These are phyloP conservation scores for Pentamera pediparva DNA, from an alignment of 53 echinoderm and acorn worm genomes.

Conservation along the genomic window DNA sequence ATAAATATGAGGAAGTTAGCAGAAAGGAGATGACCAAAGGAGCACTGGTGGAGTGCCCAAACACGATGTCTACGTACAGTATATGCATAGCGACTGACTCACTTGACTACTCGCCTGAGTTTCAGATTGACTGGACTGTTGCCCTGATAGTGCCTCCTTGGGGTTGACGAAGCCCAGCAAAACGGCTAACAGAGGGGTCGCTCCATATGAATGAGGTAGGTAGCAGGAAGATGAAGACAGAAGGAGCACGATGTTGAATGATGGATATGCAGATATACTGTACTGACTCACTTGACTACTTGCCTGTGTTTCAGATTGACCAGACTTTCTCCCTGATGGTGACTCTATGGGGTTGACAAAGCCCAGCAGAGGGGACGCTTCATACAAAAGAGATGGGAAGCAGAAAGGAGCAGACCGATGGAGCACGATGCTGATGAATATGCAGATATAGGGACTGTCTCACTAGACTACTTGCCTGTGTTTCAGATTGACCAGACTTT, in stretches of 20 bases:
- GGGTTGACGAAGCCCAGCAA: conserved; percentile 63
- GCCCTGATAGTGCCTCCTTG: conserved; percentile 40
- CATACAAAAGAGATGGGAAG: too few relatives aligned
- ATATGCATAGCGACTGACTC: too few relatives aligned
- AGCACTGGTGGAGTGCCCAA: too few relatives aligned
- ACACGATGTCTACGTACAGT: too few relatives aligned
- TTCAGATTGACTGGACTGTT: too few relatives aligned
- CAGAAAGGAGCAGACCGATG: neutral
- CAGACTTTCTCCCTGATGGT: conserved; percentile 25
- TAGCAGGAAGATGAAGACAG: neutral
- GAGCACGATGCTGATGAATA: neutral
- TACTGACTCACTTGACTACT: neutral
- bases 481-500: neutral
- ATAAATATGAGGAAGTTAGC: too few relatives aligned
- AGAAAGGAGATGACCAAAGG: too few relatives aligned
- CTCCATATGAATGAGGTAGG: too few relatives aligned
- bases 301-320: too few relatives aligned
- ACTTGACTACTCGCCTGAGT: too few relatives aligned
- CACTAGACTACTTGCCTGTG: neutral
- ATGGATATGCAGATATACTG: neutral
- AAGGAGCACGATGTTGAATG: neutral
- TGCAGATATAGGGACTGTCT: neutral
- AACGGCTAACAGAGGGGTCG: too few relatives aligned
- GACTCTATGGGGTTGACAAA: conserved; percentile 60
- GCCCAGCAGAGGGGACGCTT: too few relatives aligned